Percentiles rank a stretch among this genome's conserved stretches.
Evolutionary conservation across 2,797 vertebrate species (phyloP).

Genomic region (Lates japonicus): DNA sequence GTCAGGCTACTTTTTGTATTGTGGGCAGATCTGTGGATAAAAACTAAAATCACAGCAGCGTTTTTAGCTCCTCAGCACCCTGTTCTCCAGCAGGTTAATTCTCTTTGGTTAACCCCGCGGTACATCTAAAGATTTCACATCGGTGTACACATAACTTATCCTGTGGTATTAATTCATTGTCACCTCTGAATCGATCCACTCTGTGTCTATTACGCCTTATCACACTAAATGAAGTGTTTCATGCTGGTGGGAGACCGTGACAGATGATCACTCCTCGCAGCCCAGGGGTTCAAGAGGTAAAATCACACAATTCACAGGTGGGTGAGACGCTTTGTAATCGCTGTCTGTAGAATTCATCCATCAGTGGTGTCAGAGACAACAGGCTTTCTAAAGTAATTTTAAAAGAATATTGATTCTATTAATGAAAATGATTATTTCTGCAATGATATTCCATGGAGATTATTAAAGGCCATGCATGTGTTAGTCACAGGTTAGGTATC

Average conservation of each 20-base stretch:
- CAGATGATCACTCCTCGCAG: slow-evolving; percentile 57
- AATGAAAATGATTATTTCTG: slow-evolving; percentile 10
- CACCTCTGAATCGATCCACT: slow-evolving; percentile 55
- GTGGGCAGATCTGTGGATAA: background rate
- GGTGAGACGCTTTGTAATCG: slow-evolving; percentile 32
- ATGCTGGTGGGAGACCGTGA: slow-evolving; percentile 34
- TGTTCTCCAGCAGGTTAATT: slow-evolving; percentile 14
- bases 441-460: background rate
- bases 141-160: slow-evolving; percentile 28
- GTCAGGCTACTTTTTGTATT: background rate
- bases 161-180: slow-evolving; percentile 42
- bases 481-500: background rate
- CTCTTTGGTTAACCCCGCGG: slow-evolving; percentile 5
- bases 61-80: slow-evolving; percentile 11
- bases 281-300: slow-evolving; percentile 30
- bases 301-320: slow-evolving; percentile 46
- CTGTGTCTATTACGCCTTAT: slow-evolving; percentile 13
- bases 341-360: slow-evolving; percentile 31
- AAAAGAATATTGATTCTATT: slow-evolving; percentile 56
- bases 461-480: background rate
- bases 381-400: slow-evolving; percentile 9
- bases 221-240: slow-evolving; percentile 56
- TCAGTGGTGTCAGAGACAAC: slow-evolving; percentile 10
- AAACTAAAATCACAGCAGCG: slow-evolving; percentile 9
- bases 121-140: slow-evolving; percentile 20